phyloP scores from a whole-genome alignment of 1,140 invertebrate species.

The Chlorops oryzae region DNA sequence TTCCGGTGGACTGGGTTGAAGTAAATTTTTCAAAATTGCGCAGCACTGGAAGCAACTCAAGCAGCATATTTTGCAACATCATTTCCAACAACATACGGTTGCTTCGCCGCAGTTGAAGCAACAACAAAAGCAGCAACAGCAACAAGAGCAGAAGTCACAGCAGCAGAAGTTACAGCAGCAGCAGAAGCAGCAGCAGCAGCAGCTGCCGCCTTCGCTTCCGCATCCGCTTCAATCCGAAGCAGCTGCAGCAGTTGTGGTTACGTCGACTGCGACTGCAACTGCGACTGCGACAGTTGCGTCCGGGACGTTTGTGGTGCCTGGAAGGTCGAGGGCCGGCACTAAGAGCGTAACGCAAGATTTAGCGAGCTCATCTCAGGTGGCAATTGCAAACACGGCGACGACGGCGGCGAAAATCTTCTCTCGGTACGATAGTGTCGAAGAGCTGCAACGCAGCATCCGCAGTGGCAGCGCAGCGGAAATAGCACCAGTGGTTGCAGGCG shows the following conservation, averaged over 20 bases:
- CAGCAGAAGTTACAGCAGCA: not conserved
- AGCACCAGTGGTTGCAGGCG: conserved; percentile 22
- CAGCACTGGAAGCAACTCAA: conserved; percentile 17
- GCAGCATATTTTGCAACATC: conserved; percentile 16
- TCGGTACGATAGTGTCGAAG: conserved; percentile 45
- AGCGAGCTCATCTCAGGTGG: not conserved
- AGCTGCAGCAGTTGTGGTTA: not conserved
- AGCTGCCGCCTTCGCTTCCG: not conserved
- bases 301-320: too few species aligned
- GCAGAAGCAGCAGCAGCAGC: not conserved
- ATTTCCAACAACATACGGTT: conserved; percentile 11
- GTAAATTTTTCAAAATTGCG: conserved; percentile 18
- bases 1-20: conserved; percentile 9
- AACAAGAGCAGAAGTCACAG: not conserved
- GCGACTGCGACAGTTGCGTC: not conserved
- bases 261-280: not conserved
- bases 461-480: conserved; percentile 44
- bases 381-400: conserved; percentile 37
- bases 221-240: not conserved
- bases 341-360: too few species aligned
- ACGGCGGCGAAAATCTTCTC: conserved; percentile 46
- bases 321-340: too few species aligned
- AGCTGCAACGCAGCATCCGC: conserved; percentile 34
- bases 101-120: conserved; percentile 6
- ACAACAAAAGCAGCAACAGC: not conserved